These are phyloP conservation scores for Spatulosminthurus flaviceps DNA, from an alignment of 2,888 invertebrate species.

Conservation along the genomic window DNA sequence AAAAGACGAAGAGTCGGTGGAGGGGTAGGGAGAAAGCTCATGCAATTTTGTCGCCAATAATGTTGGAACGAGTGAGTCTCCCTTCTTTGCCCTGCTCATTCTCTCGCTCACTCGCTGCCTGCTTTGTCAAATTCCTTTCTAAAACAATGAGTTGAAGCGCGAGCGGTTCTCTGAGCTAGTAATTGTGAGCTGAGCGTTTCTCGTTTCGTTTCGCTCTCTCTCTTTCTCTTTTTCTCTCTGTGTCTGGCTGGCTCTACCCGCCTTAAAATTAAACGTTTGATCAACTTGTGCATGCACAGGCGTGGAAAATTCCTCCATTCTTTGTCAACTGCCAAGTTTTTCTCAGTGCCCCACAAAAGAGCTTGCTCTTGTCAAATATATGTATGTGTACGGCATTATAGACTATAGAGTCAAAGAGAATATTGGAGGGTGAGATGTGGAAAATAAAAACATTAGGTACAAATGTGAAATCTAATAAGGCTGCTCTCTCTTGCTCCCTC, in stretches of 20 bases:
- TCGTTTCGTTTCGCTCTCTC: no score
- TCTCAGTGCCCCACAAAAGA: background rate
- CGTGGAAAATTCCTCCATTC: slow-evolving; percentile 19
- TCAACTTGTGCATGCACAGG: slow-evolving; percentile 24
- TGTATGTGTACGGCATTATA: no score
- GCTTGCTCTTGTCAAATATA: no score
- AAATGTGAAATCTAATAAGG: no score
- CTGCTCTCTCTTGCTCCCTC: no score
- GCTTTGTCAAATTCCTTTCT: slow-evolving; percentile 6
- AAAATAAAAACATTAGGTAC: no score
- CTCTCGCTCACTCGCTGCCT: background rate
- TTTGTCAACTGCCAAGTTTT: slow-evolving; percentile 24
- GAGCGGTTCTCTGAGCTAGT: slow-evolving; percentile 6
- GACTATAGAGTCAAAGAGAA: no score
- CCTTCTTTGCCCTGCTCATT: background rate
- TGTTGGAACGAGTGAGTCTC: slow-evolving; percentile 16
- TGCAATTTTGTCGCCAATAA: slow-evolving; percentile 12
- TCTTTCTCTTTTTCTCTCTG: no score
- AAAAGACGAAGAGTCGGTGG: background rate
- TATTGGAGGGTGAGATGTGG: no score
- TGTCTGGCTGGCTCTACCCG: background rate
- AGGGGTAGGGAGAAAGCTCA: background rate
- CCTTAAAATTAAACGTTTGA: slow-evolving; percentile 23
- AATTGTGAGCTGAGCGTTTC: slow-evolving; percentile 11
- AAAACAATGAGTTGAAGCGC: slow-evolving; percentile 14